Percentiles rank a stretch among this genome's conserved stretches.
These are phyloP conservation scores for Thunnus albacares DNA, from an alignment of 2,797 vertebrate species.

Conservation along the genomic window DNA sequence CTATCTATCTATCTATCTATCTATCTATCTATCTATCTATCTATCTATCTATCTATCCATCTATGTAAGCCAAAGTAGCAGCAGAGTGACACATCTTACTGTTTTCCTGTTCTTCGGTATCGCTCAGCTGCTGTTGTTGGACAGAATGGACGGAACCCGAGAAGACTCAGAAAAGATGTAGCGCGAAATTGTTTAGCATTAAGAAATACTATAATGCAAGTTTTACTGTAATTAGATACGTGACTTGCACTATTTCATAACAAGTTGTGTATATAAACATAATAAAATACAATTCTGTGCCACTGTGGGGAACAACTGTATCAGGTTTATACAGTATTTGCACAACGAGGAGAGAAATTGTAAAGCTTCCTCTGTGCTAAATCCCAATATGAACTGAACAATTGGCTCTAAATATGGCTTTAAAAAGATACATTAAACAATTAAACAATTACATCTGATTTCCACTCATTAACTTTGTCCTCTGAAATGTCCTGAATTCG, in stretches of 20 bases:
- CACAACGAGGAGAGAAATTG: too few species aligned
- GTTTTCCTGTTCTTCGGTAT: neutral
- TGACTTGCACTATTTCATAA: neutral
- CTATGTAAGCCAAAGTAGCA: neutral
- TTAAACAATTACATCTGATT: too few species aligned
- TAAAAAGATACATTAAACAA: too few species aligned
- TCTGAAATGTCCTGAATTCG: too few species aligned
- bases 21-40: too few species aligned
- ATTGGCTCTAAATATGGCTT: too few species aligned
- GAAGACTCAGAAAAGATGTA: conserved; percentile 8
- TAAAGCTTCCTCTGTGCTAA: too few species aligned
- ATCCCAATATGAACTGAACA: too few species aligned
- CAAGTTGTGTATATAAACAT: neutral
- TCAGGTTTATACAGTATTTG: too few species aligned
- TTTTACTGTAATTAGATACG: neutral
- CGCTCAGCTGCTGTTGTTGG: conserved; percentile 1
- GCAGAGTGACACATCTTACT: conserved; percentile 28
- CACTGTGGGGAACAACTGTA: neutral
- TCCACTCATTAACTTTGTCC: too few species aligned
- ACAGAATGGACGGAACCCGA: conserved; percentile 6
- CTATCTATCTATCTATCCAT: too few species aligned
- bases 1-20: too few species aligned
- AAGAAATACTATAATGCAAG: neutral
- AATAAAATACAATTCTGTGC: neutral
- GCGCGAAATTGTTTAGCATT: neutral